Percentiles rank a stretch among this genome's conserved stretches.
Conservation (phyloP, 2,113 vertebrate species). For the Odontophorus gujanensis region DNA sequence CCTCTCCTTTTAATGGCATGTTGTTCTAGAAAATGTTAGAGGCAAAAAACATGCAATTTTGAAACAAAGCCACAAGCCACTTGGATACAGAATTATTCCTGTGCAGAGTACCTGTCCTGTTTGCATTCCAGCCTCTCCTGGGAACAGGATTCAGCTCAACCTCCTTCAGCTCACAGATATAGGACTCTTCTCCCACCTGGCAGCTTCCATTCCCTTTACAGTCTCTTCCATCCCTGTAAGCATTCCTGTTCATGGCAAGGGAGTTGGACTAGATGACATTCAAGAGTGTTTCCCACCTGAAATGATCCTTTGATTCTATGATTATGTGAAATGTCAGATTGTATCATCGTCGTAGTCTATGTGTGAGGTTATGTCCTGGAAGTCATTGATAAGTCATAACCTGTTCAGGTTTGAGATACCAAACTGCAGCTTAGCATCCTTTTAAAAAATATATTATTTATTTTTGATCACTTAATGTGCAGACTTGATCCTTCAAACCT, state of each 20-base stretch:
- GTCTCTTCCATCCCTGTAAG: not conserved
- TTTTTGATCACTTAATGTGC: not conserved
- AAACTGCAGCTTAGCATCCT: not conserved
- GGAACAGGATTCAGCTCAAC: not conserved
- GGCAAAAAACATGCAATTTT: not conserved
- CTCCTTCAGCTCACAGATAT: not conserved
- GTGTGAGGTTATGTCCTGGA: not conserved
- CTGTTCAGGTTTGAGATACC: not conserved
- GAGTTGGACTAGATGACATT: too few species aligned
- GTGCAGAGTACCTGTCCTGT: not conserved
- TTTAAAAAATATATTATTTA: not conserved
- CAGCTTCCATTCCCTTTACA: not conserved
- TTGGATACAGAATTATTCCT: not conserved
- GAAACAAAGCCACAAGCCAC: not conserved
- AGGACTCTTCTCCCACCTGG: not conserved
- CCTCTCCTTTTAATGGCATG: not conserved
- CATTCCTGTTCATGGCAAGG: too few species aligned
- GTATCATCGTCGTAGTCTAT: not conserved
- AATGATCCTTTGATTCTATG: too few species aligned
- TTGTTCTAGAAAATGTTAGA: not conserved
- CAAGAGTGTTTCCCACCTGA: too few species aligned
- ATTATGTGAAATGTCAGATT: not conserved
- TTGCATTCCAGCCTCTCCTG: not conserved
- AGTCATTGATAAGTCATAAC: not conserved
- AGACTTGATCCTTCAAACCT: not conserved